These are phyloP conservation scores for Morone saxatilis DNA, from an alignment of 2,113 vertebrate genomes.

Conservation along the genomic window DNA sequence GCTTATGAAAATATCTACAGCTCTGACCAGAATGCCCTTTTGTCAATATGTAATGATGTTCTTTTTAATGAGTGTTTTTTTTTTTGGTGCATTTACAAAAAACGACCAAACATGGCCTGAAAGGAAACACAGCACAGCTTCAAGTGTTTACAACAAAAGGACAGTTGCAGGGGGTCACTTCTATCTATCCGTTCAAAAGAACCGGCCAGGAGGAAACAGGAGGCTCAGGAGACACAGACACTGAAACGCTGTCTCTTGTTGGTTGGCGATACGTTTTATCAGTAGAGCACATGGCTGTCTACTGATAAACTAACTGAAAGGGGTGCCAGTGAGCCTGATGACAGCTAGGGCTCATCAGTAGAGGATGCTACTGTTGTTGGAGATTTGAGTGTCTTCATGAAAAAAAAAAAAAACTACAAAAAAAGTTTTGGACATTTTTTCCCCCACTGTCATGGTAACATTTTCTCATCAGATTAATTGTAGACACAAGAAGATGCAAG, in stretches of 20 bases:
- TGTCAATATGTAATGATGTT: constrained; percentile 24
- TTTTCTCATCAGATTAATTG: background rate
- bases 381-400: background rate
- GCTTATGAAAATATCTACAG: background rate
- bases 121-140: constrained; percentile 20
- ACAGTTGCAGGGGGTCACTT: constrained; percentile 15
- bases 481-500: background rate
- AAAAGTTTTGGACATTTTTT: background rate
- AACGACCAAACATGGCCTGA: constrained; percentile 20
- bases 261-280: constrained; percentile 69
- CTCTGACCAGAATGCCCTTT: constrained; percentile 4
- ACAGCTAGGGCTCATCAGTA: background rate
- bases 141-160: constrained; percentile 20
- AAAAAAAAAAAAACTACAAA: background rate
- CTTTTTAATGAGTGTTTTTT: background rate
- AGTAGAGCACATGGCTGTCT: constrained; percentile 45
- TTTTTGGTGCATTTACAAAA: background rate
- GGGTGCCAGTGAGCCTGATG: constrained; percentile 44
- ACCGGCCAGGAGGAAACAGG: constrained; percentile 64
- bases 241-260: constrained; percentile 11
- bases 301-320: constrained; percentile 63
- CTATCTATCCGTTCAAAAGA: constrained; percentile 22
- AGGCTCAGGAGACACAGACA: constrained; percentile 40
- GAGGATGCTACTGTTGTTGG: background rate
- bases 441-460: background rate